phyloP scores from a whole-genome alignment of 2,888 invertebrate genomes.

The Monoplex corrugatus region DNA sequence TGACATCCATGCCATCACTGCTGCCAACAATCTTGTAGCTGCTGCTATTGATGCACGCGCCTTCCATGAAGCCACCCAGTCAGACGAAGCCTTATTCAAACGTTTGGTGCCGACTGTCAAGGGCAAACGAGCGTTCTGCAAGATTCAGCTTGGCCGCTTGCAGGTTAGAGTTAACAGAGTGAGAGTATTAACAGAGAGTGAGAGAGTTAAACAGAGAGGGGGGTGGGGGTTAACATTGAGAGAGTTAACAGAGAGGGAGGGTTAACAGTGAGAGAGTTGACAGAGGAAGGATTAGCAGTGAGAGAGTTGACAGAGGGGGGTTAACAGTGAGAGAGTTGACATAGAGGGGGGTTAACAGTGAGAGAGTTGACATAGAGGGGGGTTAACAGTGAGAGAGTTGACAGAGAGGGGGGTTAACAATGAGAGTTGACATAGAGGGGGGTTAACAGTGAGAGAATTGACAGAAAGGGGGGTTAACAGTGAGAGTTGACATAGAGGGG shows the following conservation, averaged over 20 bases:
- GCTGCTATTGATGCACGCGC: slow-evolving; percentile 98
- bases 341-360: too few species aligned
- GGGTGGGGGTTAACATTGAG: neutral
- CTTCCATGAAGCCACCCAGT: slow-evolving; percentile 97
- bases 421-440: too few species aligned
- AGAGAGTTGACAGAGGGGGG: neutral
- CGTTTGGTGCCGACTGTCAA: slow-evolving; percentile 95
- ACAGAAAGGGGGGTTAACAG: neutral
- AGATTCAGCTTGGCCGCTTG: slow-evolving; percentile 90
- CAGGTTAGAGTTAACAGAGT: slow-evolving; percentile 72
- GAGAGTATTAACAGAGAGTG: too few species aligned
- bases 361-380: too few species aligned
- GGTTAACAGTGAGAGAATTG: too few species aligned
- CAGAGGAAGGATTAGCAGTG: neutral
- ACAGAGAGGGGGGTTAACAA: too few species aligned
- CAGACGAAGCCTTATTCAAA: slow-evolving; percentile 90
- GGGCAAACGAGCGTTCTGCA: slow-evolving; percentile 90
- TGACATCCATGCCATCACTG: slow-evolving; percentile 99
- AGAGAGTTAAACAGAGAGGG: too few species aligned
- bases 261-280: neutral
- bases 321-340: too few species aligned
- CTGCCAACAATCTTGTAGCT: slow-evolving; percentile 98
- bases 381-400: too few species aligned
- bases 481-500: neutral
- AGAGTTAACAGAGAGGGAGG: neutral